phyloP scores from a whole-genome alignment of 2,113 vertebrate species.

The Microcebus lehilahytsara region DNA sequence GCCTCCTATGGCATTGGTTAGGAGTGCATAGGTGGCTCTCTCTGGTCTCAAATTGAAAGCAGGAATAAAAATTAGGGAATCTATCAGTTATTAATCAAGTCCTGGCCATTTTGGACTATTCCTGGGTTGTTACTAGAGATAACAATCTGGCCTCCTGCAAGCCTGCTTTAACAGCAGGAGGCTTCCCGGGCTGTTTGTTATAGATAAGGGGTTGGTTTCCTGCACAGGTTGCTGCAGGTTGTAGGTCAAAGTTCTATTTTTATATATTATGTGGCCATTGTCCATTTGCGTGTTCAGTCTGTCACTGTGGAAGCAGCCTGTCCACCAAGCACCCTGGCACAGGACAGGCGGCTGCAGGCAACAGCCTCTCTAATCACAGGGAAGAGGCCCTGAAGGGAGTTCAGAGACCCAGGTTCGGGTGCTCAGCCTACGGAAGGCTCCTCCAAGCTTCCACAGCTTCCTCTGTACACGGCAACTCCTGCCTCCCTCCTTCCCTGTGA shows the following conservation, averaged over 20 bases:
- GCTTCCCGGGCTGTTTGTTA: not conserved
- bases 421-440: not conserved
- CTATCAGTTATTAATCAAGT: not conserved
- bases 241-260: not conserved
- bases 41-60: not conserved
- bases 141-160: not conserved
- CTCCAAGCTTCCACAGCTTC: not conserved
- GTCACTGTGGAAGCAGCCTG: not conserved
- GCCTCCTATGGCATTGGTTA: fast-evolving
- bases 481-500: fast-evolving
- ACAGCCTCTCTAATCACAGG: not conserved
- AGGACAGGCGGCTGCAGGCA: fast-evolving
- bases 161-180: not conserved
- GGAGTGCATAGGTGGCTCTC: not conserved
- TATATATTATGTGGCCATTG: not conserved
- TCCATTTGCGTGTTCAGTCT: not conserved
- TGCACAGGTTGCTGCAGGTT: not conserved
- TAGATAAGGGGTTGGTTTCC: not conserved
- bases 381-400: not conserved
- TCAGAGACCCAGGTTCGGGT: not conserved
- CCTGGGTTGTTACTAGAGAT: not conserved
- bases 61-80: not conserved
- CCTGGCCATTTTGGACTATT: not conserved
- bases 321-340: not conserved
- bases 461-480: not conserved